A percentile compares a stretch with the other conserved stretches of the same genome.
phyloP scores from a whole-genome alignment of 2,888 invertebrate genomes.

The Tromatobia lineatoria region DNA sequence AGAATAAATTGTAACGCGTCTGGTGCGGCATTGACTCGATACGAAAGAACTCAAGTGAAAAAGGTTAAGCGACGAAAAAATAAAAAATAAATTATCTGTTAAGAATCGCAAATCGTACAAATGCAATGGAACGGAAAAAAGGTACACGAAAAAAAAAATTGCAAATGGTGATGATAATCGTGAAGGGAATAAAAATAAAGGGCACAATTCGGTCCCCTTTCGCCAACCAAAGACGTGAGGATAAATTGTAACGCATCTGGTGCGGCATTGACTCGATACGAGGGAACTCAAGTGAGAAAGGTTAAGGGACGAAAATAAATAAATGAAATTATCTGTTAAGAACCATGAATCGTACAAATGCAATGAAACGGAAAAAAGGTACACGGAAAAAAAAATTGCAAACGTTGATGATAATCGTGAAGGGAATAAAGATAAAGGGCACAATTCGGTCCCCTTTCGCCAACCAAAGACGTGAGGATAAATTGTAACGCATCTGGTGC shows the following conservation, averaged over 20 bases:
- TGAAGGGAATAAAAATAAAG: constrained; percentile 11
- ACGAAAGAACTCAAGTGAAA: not conserved
- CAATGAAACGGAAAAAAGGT: constrained; percentile 1
- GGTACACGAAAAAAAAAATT: constrained; percentile 30
- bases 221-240: constrained; percentile 9
- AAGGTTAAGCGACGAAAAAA: constrained; percentile 16
- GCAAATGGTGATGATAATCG: constrained; percentile 43
- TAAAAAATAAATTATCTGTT: not conserved
- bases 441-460: not conserved
- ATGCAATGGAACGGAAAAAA: not conserved
- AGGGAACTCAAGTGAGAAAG: constrained; percentile 2
- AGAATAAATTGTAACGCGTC: constrained; percentile 25
- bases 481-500: constrained; percentile 23
- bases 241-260: constrained; percentile 23
- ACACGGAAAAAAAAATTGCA: constrained; percentile 22
- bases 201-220: not conserved
- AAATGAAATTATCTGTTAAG: not conserved
- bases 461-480: constrained; percentile 15
- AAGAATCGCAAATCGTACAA: not conserved
- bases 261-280: not conserved
- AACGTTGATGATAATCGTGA: constrained; percentile 40
- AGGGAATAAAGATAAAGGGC: constrained; percentile 4
- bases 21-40: constrained; percentile 1
- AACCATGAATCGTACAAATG: not conserved
- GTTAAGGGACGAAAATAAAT: constrained; percentile 8